phyloP scores from a whole-genome alignment of 2,888 invertebrate species.

The Tiphia femorata region DNA sequence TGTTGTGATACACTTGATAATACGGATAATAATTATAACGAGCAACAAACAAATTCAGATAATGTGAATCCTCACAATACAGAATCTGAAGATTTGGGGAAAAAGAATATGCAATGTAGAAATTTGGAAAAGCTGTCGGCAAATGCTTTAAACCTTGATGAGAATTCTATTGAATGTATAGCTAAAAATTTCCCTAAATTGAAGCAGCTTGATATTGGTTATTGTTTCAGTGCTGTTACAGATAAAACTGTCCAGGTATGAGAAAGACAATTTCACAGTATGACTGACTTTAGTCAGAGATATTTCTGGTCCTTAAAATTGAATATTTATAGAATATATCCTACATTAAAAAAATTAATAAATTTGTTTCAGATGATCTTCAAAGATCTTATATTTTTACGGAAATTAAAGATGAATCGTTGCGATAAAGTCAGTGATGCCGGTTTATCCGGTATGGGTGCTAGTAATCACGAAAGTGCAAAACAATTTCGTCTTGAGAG shows the following conservation, averaged over 20 bases:
- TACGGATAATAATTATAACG: neutral
- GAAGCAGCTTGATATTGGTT: slow-evolving; percentile 75
- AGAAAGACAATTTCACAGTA: neutral
- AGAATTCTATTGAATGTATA: slow-evolving; percentile 74
- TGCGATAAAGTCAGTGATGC: slow-evolving; percentile 80
- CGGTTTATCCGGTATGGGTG: slow-evolving; percentile 78
- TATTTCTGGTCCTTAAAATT: neutral
- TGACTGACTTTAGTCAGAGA: neutral
- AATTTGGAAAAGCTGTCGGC: slow-evolving; percentile 72
- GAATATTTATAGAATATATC: neutral
- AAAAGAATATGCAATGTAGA: slow-evolving; percentile 61
- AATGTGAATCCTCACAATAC: neutral
- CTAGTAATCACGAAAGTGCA: slow-evolving; percentile 8
- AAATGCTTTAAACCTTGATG: slow-evolving; percentile 75
- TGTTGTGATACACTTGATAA: no score
- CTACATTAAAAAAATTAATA: neutral
- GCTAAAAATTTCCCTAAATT: slow-evolving; percentile 74
- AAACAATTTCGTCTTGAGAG: slow-evolving; percentile 8
- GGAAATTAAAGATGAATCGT: slow-evolving; percentile 75
- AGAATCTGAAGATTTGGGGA: neutral
- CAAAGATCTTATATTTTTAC: slow-evolving; percentile 73
- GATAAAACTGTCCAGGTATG: slow-evolving; percentile 72
- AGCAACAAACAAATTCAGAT: neutral
- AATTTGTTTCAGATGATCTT: slow-evolving; percentile 73
- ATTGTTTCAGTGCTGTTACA: slow-evolving; percentile 80